These are phyloP conservation scores for Brachymystax lenok DNA, from an alignment of 2,797 vertebrate species.

Conservation along the genomic window DNA sequence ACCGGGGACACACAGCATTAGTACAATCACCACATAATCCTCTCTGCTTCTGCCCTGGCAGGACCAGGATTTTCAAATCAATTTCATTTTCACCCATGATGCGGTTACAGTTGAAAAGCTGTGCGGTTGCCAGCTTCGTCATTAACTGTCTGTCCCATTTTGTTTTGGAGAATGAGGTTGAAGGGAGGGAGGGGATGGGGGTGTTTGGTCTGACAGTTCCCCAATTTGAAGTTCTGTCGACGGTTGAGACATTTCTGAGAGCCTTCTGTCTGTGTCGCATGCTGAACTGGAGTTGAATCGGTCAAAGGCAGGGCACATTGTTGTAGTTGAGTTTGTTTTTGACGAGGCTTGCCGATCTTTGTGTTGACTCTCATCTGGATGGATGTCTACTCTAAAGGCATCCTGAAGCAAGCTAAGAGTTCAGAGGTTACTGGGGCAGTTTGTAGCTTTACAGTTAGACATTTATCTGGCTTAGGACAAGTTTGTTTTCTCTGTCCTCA, in stretches of 20 bases:
- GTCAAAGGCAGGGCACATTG: conserved; percentile 29
- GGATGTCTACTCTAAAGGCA: background rate
- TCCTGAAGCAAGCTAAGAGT: background rate
- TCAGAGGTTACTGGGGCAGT: background rate
- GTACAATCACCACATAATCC: conserved; percentile 77
- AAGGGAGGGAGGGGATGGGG: conserved; percentile 1
- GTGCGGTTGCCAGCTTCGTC: conserved; percentile 57
- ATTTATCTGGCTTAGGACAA: background rate
- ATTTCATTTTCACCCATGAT: conserved; percentile 75
- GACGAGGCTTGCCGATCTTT: background rate
- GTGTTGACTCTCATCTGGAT: background rate
- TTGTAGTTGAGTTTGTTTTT: background rate
- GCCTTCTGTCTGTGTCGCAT: conserved; percentile 48
- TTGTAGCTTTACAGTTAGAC: background rate
- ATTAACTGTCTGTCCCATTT: conserved; percentile 55
- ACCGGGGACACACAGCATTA: conserved; percentile 67
- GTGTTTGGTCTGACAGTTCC: conserved; percentile 36
- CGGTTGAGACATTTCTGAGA: conserved; percentile 23
- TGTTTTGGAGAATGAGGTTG: conserved; percentile 25
- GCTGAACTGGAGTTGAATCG: conserved; percentile 37
- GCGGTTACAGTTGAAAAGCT: conserved; percentile 41
- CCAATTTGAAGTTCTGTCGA: conserved; percentile 40
- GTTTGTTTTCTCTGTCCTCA: background rate
- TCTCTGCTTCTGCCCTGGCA: conserved; percentile 64
- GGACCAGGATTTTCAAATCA: conserved; percentile 76